A percentile compares a stretch with the other conserved stretches of the same genome.
Conservation (phyloP, 2,888 invertebrate species). For the Scotopteryx bipunctaria region DNA sequence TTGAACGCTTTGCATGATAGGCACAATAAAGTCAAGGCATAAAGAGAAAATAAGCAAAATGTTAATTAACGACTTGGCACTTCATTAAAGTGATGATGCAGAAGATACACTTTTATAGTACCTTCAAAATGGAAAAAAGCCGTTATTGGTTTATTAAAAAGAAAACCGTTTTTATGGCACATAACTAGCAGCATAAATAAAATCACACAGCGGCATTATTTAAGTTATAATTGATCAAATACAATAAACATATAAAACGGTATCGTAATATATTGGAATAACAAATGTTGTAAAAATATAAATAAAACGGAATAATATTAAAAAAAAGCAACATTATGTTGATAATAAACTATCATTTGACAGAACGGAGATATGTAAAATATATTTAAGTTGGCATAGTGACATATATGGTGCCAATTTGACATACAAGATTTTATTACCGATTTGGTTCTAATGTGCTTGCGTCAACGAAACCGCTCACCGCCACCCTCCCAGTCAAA, state of each 20-base stretch:
- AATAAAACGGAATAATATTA: not conserved
- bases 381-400: too few species aligned
- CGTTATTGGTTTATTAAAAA: slow-evolving; percentile 39
- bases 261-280: slow-evolving; percentile 1
- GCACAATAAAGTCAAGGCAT: slow-evolving; percentile 34
- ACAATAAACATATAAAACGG: slow-evolving; percentile 18
- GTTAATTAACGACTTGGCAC: slow-evolving; percentile 41
- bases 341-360: too few species aligned
- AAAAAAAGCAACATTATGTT: too few species aligned
- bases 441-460: slow-evolving; percentile 18
- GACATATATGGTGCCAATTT: too few species aligned
- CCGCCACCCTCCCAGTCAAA: slow-evolving; percentile 43
- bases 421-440: not conserved
- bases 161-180: slow-evolving; percentile 38
- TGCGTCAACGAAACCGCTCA: slow-evolving; percentile 34
- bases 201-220: slow-evolving; percentile 22
- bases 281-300: slow-evolving; percentile 2
- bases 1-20: slow-evolving; percentile 27
- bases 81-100: slow-evolving; percentile 37
- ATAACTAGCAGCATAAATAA: slow-evolving; percentile 37
- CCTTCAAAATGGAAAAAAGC: slow-evolving; percentile 34
- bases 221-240: slow-evolving; percentile 20
- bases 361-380: too few species aligned
- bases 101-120: slow-evolving; percentile 38
- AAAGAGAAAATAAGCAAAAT: slow-evolving; percentile 33